Evolutionary conservation across 2,113 vertebrate species (phyloP).

Genomic region (Promerops cafer): DNA sequence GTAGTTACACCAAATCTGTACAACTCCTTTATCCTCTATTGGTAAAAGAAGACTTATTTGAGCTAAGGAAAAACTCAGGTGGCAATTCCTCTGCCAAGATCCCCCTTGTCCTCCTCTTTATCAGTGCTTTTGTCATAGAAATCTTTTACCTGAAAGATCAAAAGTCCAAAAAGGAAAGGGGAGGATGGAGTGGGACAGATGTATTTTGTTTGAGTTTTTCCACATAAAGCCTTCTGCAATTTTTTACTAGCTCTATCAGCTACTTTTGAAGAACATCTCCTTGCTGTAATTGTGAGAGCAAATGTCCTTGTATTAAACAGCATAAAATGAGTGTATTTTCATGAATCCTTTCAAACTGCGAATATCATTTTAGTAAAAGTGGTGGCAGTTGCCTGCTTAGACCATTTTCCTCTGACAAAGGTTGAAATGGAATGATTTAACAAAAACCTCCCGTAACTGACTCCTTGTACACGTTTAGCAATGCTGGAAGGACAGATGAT

Average conservation of each 20-base stretch:
- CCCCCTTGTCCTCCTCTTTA: background rate
- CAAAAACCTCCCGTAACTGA: background rate
- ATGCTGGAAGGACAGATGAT: background rate
- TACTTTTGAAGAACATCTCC: background rate
- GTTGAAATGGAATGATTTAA: background rate
- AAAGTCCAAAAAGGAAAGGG: background rate
- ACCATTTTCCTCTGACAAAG: background rate
- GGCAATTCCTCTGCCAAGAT: background rate
- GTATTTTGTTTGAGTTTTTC: background rate
- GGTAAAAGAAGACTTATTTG: constrained; percentile 17
- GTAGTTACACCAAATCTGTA: constrained; percentile 15
- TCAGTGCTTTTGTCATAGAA: background rate
- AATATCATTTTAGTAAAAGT: background rate
- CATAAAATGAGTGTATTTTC: background rate
- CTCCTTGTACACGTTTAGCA: background rate
- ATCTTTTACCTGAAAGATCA: background rate
- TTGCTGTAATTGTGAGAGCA: background rate
- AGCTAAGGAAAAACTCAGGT: background rate
- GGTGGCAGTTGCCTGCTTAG: background rate
- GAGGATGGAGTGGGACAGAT: background rate
- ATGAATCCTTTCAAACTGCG: background rate
- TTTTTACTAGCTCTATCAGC: background rate
- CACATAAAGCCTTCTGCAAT: background rate
- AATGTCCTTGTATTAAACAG: background rate
- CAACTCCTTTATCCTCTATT: background rate